Evolutionary conservation across 2,113 vertebrate genomes (phyloP).

Genomic region (Tragelaphus buxtoni): DNA sequence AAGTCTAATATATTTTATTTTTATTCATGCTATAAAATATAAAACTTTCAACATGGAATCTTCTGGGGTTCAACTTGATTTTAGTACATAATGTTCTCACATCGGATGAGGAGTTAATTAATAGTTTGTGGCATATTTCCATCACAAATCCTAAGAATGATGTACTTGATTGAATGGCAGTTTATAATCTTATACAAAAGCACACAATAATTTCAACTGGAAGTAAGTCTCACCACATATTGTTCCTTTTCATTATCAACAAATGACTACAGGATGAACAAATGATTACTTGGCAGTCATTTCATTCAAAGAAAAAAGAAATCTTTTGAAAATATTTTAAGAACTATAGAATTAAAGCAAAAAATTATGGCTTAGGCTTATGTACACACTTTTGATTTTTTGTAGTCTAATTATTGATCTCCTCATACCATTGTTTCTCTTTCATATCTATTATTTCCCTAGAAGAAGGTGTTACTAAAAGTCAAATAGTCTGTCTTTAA

Average conservation of each 20-base stretch:
- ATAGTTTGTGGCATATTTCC: background rate
- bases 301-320: background rate
- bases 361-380: background rate
- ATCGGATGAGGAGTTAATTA: background rate
- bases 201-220: background rate
- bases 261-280: constrained; percentile 27
- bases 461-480: background rate
- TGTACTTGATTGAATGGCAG: background rate
- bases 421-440: background rate
- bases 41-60: background rate
- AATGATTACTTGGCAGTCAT: constrained; percentile 27
- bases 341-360: background rate
- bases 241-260: background rate
- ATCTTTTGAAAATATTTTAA: constrained; percentile 24
- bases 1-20: background rate
- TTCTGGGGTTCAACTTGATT: background rate
- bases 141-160: background rate
- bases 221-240: constrained; percentile 33
- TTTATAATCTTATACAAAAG: constrained; percentile 27
- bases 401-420: constrained; percentile 3
- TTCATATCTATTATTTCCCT: background rate
- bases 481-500: background rate
- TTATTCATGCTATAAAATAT: background rate
- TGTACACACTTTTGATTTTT: background rate
- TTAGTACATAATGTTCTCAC: background rate